These are phyloP conservation scores for Drosophila auraria DNA, from an alignment of 1,140 invertebrate species.

Conservation along the genomic window DNA sequence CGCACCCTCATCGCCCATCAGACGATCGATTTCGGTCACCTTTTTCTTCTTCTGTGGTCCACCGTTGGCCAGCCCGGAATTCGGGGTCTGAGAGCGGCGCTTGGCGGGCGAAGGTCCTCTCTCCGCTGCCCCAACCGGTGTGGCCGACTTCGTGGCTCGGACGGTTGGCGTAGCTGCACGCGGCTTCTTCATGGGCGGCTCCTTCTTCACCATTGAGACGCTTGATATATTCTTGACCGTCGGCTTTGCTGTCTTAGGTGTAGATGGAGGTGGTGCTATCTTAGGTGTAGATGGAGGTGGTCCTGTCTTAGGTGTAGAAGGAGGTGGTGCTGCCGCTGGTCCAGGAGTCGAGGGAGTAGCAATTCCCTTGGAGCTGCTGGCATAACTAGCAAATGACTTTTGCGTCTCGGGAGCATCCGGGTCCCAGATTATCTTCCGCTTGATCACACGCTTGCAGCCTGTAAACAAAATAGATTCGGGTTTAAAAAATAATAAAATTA, in stretches of 20 bases:
- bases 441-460: constrained; percentile 87
- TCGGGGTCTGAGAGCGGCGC: constrained; percentile 68
- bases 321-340: not conserved
- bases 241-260: constrained; percentile 16
- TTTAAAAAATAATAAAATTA: not conserved
- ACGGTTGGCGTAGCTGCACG: constrained; percentile 57
- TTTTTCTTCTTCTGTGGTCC: constrained; percentile 86
- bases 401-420: constrained; percentile 88
- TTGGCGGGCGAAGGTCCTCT: constrained; percentile 40
- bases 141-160: constrained; percentile 10
- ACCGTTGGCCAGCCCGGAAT: constrained; percentile 53
- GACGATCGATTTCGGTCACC: constrained; percentile 90
- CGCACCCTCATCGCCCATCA: constrained; percentile 93
- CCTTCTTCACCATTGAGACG: constrained; percentile 23
- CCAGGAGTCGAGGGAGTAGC: constrained; percentile 5
- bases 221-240: not conserved
- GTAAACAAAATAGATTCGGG: not conserved
- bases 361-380: constrained; percentile 33
- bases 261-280: not conserved
- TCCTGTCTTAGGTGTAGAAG: not conserved
- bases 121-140: constrained; percentile 19
- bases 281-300: not conserved
- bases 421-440: constrained; percentile 90
- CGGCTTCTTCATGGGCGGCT: constrained; percentile 23
- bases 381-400: constrained; percentile 81